Base-by-base conservation (phyloP, 2,113 vertebrate genomes). In the Toxotes jaculatrix region DNA sequence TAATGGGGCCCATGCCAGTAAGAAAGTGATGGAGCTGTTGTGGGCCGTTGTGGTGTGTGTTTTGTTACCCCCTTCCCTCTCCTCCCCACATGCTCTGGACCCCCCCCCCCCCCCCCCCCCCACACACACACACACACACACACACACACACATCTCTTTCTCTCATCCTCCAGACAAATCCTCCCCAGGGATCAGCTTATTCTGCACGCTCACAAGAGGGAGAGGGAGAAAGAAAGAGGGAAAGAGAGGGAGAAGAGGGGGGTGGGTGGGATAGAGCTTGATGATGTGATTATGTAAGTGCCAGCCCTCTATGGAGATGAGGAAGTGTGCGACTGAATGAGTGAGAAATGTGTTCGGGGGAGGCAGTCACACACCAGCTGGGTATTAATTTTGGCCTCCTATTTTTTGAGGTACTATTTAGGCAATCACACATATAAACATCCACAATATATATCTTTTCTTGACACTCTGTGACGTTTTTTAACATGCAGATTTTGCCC, bases 211-310 rank as follows among this genome's bases (percentile, higher is more conserved):
- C 91, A 87, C 83, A 81, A 85, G 80, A 84, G 85, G 65, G 83
- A 74, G 42, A 63, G 62, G 40, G 76, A 32, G 56, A 40, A 7
- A 11, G 42, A 13, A 13, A 43, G 34, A 32, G 66, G 19, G 68
- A 27, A 60, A 32, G 45, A 17, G 38, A 40, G 17, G 3, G 43
- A 34, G 1, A 5, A 16, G n/a, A 62, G 45, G 73, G 61, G 9
- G 62, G 32, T 42, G 63, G 63, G 73, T 11, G 76, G 64, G 55
- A 40, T 79, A 3, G 45, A 71, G 85, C 77, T 78, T 89, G 87
- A 90, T 90, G 89, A 92, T 93, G 88, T 88, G 88, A 94, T 95
- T 94, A 93, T 93, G 92, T 92, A 95, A 93, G 90, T 87, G 89
- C 79, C 88, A 93, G 65, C 51, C 80, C 86, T 92, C 87, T 86